Base-by-base conservation (phyloP, 1,140 invertebrate species). In the Cydia strobilella region DNA sequence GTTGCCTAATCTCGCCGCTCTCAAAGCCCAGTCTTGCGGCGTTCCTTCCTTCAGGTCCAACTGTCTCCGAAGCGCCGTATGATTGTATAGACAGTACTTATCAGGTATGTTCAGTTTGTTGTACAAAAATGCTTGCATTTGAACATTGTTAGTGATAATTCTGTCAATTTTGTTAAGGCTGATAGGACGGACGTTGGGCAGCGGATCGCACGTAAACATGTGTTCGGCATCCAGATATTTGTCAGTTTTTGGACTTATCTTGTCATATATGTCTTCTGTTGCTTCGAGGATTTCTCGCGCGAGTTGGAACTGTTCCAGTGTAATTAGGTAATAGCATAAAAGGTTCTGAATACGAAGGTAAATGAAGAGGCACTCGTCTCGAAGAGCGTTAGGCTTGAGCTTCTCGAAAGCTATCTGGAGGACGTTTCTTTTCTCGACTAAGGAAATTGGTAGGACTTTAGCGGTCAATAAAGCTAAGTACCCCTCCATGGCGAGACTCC, bases 1-100 rank as follows among this genome's bases (percentile, higher is more conserved):
- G 79, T 95, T 95, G 9, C 95, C 95, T 0, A 96, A 87, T 3
- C 94, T 94, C 0, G 95, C 94, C 72, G 94, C 93, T 82, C 95
- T 94, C 48, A 95, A 76, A 4, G 94, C 93, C 95, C 95, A 96
- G 62, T 95, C 95, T 72, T 95, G 84, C 0, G 94, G 93, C 69
- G 95, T 94, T 80, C 94, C 95, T 74, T 94, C 92, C 75, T 91
- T 89, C 84, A 93, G 93, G 78, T 95, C 94, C 27, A 95, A 82
- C 76, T 96, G 95, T 69, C 95, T 86, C 73, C 94, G 89, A 27
- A 96, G 83, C 48, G 95, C 95, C 71, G 93, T 88, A 75, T 95
- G 94, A 82, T 95, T 95, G 83, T 95, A 96, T 31, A 93, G 80
- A 2, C 94, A 95, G 78, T 93, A 94, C 79, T 92, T 92, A 45